Conservation (phyloP, 1,140 invertebrate genomes). For the Leptinotarsa defecta region DNA sequence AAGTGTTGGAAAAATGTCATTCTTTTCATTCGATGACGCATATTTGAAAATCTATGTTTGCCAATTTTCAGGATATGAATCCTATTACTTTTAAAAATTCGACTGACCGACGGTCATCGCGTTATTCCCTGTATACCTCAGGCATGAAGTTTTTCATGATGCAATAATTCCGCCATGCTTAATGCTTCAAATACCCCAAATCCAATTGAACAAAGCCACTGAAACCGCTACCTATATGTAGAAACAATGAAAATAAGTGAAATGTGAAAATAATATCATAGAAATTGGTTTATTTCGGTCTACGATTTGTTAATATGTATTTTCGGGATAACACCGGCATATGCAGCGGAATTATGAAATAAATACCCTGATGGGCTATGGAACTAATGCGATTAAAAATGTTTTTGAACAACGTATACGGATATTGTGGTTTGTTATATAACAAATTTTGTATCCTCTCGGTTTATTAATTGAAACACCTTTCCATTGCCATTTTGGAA, state of each 20-base stretch:
- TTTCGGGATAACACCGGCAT: slow-evolving; percentile 19
- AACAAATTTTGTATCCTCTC: background rate
- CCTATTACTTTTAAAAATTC: too few relatives aligned
- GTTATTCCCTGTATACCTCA: too few relatives aligned
- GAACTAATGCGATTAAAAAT: slow-evolving; percentile 28
- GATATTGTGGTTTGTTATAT: background rate
- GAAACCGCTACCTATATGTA: slow-evolving; percentile 3
- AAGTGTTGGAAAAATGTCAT: too few relatives aligned
- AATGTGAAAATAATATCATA: slow-evolving; percentile 26
- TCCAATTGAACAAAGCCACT: background rate
- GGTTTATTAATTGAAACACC: background rate
- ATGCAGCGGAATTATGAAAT: slow-evolving; percentile 31
- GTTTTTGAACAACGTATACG: slow-evolving; percentile 23
- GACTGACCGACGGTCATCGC: too few relatives aligned
- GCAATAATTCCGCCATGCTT: background rate
- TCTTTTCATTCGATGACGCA: too few relatives aligned
- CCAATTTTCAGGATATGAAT: too few relatives aligned
- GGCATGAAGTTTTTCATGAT: background rate
- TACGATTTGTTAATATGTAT: slow-evolving; percentile 28
- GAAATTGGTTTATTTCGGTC: slow-evolving; percentile 25
- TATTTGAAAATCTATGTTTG: too few relatives aligned
- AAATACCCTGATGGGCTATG: slow-evolving; percentile 18
- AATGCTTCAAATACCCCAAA: slow-evolving; percentile 6
- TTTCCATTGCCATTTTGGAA: background rate
- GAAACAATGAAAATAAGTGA: slow-evolving; percentile 20